phyloP scores from a whole-genome alignment of 2,888 invertebrate genomes.

The Lycaena phlaeas region DNA sequence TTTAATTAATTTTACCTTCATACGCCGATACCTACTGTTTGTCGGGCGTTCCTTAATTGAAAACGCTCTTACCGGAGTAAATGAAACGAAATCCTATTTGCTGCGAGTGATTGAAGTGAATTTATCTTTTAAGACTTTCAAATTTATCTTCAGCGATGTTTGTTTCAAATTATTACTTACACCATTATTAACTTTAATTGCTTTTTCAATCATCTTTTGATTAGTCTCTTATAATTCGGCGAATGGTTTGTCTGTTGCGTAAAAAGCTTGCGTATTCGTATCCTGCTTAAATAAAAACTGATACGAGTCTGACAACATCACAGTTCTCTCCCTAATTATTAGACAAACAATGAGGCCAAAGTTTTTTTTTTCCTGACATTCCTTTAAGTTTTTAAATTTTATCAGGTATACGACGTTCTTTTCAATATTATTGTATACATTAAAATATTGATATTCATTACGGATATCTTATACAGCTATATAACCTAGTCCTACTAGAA shows the following conservation, averaged over 20 bases:
- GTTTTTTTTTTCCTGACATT: too few species aligned
- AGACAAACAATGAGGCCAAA: too few species aligned
- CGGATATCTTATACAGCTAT: too few species aligned
- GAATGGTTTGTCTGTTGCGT: too few species aligned
- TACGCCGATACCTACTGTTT: conserved; percentile 67
- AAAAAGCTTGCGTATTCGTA: neutral
- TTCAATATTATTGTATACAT: too few species aligned
- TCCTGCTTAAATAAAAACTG: too few species aligned
- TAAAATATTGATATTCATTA: too few species aligned
- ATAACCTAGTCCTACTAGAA: too few species aligned
- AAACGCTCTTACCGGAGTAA: conserved; percentile 68
- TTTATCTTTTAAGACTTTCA: conserved; percentile 69
- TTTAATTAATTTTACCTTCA: conserved; percentile 73
- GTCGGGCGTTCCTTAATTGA: conserved; percentile 68
- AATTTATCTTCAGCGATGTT: conserved; percentile 55
- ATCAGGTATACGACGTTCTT: too few species aligned
- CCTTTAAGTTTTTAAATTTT: too few species aligned
- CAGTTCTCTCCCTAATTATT: too few species aligned
- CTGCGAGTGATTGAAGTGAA: conserved; percentile 66
- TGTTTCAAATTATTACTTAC: conserved; percentile 39
- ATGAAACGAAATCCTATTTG: conserved; percentile 71
- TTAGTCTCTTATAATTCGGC: neutral
- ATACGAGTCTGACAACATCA: too few species aligned
- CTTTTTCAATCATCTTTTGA: conserved; percentile 27
- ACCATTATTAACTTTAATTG: conserved; percentile 63